phyloP scores from a whole-genome alignment of 1,140 invertebrate species.

The Hydropsyche tenuis region DNA sequence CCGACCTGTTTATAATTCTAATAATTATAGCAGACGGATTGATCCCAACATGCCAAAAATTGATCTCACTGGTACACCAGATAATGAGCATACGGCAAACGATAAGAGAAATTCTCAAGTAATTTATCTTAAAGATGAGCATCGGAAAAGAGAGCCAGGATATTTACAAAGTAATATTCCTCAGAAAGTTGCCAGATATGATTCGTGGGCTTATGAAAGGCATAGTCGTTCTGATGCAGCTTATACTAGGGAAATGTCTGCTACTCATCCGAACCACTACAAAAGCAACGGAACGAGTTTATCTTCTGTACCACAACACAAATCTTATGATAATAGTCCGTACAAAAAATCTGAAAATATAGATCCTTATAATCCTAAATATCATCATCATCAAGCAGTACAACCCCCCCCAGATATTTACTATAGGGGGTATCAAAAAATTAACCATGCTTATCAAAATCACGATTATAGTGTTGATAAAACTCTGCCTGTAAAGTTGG shows the following conservation, averaged over 20 bases:
- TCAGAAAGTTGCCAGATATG: constrained; percentile 59
- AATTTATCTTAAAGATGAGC: constrained; percentile 57
- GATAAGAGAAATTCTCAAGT: constrained; percentile 54
- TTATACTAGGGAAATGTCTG: constrained; percentile 29
- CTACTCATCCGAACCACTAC: constrained; percentile 35
- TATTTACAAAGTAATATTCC: constrained; percentile 60
- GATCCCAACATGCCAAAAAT: constrained; percentile 59
- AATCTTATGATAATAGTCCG: constrained; percentile 30
- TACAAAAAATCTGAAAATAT: constrained; percentile 49
- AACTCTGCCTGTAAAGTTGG: constrained; percentile 33
- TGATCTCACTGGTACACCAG: constrained; percentile 57
- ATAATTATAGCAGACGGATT: constrained; percentile 49
- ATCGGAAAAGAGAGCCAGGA: constrained; percentile 56
- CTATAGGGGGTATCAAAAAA: constrained; percentile 45
- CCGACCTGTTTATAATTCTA: neutral
- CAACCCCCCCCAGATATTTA: constrained; percentile 49
- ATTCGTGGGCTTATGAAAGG: constrained; percentile 57
- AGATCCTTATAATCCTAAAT: constrained; percentile 40
- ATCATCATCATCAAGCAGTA: constrained; percentile 48
- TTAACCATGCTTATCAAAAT: constrained; percentile 49
- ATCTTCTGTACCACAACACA: constrained; percentile 21
- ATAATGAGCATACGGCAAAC: constrained; percentile 55
- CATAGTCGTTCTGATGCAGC: constrained; percentile 36
- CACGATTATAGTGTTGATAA: constrained; percentile 43
- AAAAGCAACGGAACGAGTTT: constrained; percentile 36